Conservation (phyloP, 2,797 vertebrate species). For the Phaenicophaeus curvirostris region DNA sequence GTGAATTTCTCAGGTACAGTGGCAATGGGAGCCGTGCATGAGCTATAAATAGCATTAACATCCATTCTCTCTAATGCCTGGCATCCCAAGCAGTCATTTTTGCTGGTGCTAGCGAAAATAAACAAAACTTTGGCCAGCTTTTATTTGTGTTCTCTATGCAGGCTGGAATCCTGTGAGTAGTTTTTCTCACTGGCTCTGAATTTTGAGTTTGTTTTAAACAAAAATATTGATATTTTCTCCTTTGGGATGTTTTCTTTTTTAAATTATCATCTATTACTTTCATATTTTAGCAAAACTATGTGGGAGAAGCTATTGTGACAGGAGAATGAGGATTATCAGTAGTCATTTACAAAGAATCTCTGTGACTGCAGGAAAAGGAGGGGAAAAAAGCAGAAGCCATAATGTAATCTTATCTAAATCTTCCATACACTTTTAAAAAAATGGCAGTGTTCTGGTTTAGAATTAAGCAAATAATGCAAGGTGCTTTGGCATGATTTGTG, state of each 20-base stretch:
- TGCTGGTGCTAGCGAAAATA: neutral
- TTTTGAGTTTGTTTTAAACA: neutral
- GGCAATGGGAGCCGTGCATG: neutral
- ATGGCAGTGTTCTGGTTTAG: neutral
- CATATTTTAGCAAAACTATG: neutral
- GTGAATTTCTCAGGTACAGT: neutral
- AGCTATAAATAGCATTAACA: conserved; percentile 30
- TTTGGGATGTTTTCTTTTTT: neutral
- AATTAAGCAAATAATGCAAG: neutral
- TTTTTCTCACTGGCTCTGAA: neutral
- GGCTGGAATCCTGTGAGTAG: neutral
- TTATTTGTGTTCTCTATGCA: neutral
- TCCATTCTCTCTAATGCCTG: neutral
- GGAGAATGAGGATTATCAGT: neutral
- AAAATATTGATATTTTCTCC: neutral
- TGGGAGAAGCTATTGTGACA: neutral
- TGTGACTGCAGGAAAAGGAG: neutral
- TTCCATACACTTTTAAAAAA: neutral
- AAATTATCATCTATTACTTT: neutral
- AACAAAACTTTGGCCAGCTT: conserved; percentile 18
- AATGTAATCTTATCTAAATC: neutral
- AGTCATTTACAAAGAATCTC: neutral
- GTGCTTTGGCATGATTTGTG: neutral
- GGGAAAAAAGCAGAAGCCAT: neutral
- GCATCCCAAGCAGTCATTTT: conserved; percentile 15